phyloP scores from a whole-genome alignment of 2,113 vertebrate genomes.

The Sialia sialis region DNA sequence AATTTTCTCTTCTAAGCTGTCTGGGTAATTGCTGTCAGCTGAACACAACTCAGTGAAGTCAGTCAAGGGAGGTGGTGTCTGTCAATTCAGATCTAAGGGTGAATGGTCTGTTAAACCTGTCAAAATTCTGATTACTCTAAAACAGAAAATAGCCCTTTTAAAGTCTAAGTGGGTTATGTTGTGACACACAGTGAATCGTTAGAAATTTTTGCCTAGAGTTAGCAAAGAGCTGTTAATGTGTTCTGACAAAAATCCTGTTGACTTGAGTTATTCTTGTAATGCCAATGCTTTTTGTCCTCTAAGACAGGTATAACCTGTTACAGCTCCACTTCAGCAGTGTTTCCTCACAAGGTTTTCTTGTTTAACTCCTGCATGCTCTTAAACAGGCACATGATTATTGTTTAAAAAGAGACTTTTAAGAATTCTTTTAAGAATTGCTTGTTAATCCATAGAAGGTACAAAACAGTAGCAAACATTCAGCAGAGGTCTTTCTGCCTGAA shows the following conservation, averaged over 20 bases:
- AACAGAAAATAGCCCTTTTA: not conserved
- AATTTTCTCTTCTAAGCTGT: not conserved
- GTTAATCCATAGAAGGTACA: not conserved
- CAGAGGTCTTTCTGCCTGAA: not conserved
- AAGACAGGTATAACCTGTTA: not conserved
- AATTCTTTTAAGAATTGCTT: not conserved
- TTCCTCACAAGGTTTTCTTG: not conserved
- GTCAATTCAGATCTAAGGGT: not conserved
- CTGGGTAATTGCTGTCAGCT: not conserved
- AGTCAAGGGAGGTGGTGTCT: not conserved
- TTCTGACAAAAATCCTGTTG: not conserved
- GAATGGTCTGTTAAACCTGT: not conserved
- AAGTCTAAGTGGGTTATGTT: not conserved
- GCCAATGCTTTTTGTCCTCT: not conserved
- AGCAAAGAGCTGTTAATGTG: not conserved
- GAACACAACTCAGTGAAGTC: not conserved
- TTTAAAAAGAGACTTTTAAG: not conserved
- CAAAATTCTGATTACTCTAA: not conserved
- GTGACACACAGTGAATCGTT: not conserved
- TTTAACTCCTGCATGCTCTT: not conserved
- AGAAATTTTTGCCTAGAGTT: not conserved
- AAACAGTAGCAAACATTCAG: not conserved
- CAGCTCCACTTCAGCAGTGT: not conserved
- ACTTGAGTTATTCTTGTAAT: not conserved
- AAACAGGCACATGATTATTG: not conserved